Base-by-base conservation (phyloP, 2,888 invertebrate species). In the Brachypterus glaber region DNA sequence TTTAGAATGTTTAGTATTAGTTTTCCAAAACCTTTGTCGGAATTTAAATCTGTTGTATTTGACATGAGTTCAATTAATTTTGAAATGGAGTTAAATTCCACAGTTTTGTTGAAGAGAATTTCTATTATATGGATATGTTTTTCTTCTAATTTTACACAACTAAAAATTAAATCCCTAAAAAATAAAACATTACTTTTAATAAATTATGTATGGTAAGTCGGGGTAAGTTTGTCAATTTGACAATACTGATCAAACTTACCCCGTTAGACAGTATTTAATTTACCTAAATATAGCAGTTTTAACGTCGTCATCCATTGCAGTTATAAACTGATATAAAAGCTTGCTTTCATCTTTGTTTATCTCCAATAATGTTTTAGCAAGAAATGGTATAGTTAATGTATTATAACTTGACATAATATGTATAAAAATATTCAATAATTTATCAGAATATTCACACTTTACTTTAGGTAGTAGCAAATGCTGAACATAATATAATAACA, bases 21-120 rank as follows among this genome's bases (percentile, higher is more conserved):
- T 38, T 51, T 53, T 32, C 53, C 53, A 45, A 45, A 52, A 9
- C 37, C 12, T 41, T 52, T 52, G 29, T 49, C 43, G n/a, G 37
- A 18, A 36, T 41, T 50, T 15, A 41, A 44, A 26, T 44, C 40
- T 16, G 43, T 41, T 15, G 37, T 11, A 17, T 40, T 42, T 14
- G 47, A 50, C 49, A 53, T 44, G 15, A 48, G 16, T 36, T 49
- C 46, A 13, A 52, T 31, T 11, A 52, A 33, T 44, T 46, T 49
- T 14, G 36, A 45, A 11, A 49, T 27, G 12, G 46, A 30, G 17
- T 47, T 43, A 30, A 29, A 39, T n/a, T 48, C 45, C 5, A 42
- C 33, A 17, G 41, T 35, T 17, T 36, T 30, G 37, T 38, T 43
- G 14, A 52, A 17, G 17, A 54, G 42, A 7, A 32, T 37, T 14